A percentile compares a stretch with the other conserved stretches of the same genome.
phyloP scores from a whole-genome alignment of 1,140 invertebrate species.

The Lepidurus couesii region DNA sequence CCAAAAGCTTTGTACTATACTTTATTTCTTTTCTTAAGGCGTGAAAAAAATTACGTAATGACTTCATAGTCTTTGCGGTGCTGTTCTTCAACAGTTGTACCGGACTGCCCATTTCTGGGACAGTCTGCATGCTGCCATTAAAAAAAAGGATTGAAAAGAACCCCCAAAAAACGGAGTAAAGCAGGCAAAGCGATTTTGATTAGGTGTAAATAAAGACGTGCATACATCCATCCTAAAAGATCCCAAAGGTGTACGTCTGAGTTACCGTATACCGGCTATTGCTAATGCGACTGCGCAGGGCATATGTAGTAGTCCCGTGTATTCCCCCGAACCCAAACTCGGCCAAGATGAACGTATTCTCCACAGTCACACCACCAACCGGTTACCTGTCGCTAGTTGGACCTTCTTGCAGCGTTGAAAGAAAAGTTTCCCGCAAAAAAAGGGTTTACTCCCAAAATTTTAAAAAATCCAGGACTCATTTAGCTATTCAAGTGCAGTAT shows the following conservation, averaged over 20 bases:
- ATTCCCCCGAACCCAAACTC: neutral
- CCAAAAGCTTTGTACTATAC: too few relatives aligned
- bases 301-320: neutral
- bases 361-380: neutral
- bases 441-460: too few relatives aligned
- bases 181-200: neutral
- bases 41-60: too few relatives aligned
- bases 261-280: neutral
- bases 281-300: neutral
- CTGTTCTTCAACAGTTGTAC: too few relatives aligned
- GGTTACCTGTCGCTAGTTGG: conserved; percentile 18
- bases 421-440: too few relatives aligned
- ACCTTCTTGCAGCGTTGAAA: neutral
- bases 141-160: too few relatives aligned
- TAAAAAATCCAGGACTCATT: too few relatives aligned
- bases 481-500: too few relatives aligned
- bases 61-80: too few relatives aligned
- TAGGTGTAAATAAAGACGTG: neutral
- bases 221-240: neutral
- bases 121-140: too few relatives aligned
- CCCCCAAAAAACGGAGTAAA: neutral
- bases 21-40: too few relatives aligned
- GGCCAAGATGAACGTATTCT: conserved; percentile 4
- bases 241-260: neutral
- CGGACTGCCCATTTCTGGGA: too few relatives aligned